These are phyloP conservation scores for Brachypalpus laphriformis DNA, from an alignment of 2,888 invertebrate genomes.

Conservation along the genomic window DNA sequence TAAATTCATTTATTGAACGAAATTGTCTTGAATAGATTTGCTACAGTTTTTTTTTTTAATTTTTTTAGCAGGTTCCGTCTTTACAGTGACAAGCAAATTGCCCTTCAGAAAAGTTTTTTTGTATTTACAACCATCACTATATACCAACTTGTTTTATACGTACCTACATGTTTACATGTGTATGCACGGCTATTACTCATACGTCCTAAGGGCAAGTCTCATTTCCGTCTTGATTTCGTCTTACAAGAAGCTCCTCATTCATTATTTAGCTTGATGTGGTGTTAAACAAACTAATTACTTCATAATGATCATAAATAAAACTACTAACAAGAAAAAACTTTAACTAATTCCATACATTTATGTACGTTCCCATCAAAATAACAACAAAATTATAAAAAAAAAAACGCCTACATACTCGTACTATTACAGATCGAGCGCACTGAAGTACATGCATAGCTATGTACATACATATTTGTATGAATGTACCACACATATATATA, in stretches of 20 bases:
- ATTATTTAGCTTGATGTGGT: not conserved
- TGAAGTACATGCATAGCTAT: too few species aligned
- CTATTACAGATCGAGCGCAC: slow-evolving; percentile 19
- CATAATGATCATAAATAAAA: slow-evolving; percentile 19
- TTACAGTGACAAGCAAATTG: too few species aligned
- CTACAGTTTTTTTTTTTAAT: too few species aligned
- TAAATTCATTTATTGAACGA: too few species aligned
- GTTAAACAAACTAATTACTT: slow-evolving; percentile 17
- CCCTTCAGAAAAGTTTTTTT: too few species aligned
- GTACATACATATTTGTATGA: too few species aligned
- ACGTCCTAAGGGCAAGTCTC: not conserved
- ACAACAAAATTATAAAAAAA: not conserved
- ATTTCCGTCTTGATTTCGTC: not conserved
- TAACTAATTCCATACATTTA: not conserved
- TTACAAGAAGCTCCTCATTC: not conserved
- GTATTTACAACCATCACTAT: too few species aligned
- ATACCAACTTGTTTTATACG: too few species aligned
- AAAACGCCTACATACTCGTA: slow-evolving; percentile 15
- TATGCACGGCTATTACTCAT: not conserved
- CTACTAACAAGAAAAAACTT: not conserved
- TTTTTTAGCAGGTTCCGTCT: too few species aligned
- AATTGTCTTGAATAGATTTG: too few species aligned
- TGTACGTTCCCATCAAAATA: not conserved
- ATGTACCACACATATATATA: too few species aligned
- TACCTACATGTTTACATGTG: too few species aligned